Evolutionary conservation across 2,113 vertebrate species (phyloP).

Genomic region (Muntiacus muntjak): DNA sequence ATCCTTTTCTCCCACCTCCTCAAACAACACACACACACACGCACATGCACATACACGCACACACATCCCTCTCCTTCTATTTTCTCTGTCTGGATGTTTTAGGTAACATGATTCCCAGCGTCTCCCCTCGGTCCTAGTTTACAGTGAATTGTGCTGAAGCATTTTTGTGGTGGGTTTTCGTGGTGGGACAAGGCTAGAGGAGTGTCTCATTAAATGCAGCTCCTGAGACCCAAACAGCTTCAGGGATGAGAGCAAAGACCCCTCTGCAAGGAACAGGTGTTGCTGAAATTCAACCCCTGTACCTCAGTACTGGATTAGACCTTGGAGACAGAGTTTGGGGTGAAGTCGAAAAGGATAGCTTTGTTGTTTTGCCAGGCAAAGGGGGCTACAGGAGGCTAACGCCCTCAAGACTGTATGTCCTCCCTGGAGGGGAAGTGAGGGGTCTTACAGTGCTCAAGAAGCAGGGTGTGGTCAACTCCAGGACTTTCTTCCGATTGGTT

Average conservation of each 20-base stretch:
- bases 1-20: not conserved
- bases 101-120: not conserved
- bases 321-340: not conserved
- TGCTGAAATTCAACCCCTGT: not conserved
- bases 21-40: not conserved
- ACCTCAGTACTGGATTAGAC: not conserved
- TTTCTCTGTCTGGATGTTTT: not conserved
- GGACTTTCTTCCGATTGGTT: not conserved
- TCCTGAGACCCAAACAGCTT: not conserved
- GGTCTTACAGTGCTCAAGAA: not conserved
- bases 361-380: not conserved
- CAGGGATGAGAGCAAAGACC: conserved; percentile 50
- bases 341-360: not conserved
- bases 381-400: not conserved
- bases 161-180: not conserved
- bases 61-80: not conserved
- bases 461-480: not conserved
- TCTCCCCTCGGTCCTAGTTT: not conserved
- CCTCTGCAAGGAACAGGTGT: not conserved
- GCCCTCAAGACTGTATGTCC: not conserved
- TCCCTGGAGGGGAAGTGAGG: not conserved
- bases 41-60: conserved; percentile 25
- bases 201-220: conserved; percentile 63
- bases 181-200: not conserved
- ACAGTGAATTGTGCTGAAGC: no score